These are phyloP conservation scores for Diachrysia chrysitis DNA, from an alignment of 2,888 invertebrate genomes.

Conservation along the genomic window DNA sequence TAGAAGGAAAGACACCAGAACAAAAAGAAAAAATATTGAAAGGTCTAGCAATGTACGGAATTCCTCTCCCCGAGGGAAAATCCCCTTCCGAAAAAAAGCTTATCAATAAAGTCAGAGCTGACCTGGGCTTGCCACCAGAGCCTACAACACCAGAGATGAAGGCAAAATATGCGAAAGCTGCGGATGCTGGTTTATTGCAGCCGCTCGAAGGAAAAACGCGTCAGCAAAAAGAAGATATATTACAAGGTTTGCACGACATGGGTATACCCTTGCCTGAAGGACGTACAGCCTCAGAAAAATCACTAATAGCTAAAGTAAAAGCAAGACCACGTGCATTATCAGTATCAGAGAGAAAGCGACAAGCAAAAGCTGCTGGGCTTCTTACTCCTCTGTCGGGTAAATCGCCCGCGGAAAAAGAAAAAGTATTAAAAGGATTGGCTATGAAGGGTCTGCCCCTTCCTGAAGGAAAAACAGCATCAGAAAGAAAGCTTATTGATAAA, in stretches of 20 bases:
- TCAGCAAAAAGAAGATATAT: constrained; percentile 33
- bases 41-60: constrained; percentile 47
- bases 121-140: constrained; percentile 17
- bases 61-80: constrained; percentile 60
- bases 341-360: constrained; percentile 13
- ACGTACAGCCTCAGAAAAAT: constrained; percentile 29
- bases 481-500: constrained; percentile 46
- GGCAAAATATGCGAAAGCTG: constrained; percentile 21
- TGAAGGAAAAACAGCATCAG: constrained; percentile 54
- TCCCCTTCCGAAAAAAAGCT: constrained; percentile 20
- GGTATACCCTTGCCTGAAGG: constrained; percentile 39
- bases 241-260: constrained; percentile 3
- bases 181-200: constrained; percentile 18
- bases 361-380: constrained; percentile 34
- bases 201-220: constrained; percentile 37
- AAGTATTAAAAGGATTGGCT: constrained; percentile 54
- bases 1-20: constrained; percentile 50
- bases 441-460: constrained; percentile 58
- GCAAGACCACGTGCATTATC: background rate
- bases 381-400: constrained; percentile 58
- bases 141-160: constrained; percentile 23
- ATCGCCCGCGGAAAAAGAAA: constrained; percentile 55
- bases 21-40: constrained; percentile 58
- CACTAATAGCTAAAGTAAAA: constrained; percentile 20
- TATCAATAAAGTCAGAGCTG: constrained; percentile 12